Percentiles rank a stretch among this genome's conserved stretches.
Evolutionary conservation across 2,888 invertebrate genomes (phyloP).

Genomic region (Byasa hedistus): DNA sequence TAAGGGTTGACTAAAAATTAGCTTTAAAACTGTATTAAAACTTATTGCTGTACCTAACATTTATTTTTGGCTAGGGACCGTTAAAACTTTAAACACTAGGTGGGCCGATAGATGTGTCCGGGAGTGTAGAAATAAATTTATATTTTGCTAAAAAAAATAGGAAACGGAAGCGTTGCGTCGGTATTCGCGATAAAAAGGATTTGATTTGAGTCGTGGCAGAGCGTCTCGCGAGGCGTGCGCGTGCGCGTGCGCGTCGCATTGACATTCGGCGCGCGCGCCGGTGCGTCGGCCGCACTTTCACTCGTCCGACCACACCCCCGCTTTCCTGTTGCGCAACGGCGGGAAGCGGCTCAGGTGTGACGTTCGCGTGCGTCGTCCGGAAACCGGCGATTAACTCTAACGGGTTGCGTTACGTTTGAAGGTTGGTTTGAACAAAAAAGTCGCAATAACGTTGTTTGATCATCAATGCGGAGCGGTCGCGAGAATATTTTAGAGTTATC

Average conservation of each 20-base stretch:
- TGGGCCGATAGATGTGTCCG: too few relatives aligned
- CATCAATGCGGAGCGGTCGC: too few relatives aligned
- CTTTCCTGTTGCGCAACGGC: constrained; percentile 45
- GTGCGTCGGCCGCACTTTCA: constrained; percentile 47
- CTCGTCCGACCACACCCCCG: constrained; percentile 39
- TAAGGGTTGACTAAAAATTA: too few relatives aligned
- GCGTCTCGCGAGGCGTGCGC: constrained; percentile 2
- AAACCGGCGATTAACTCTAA: constrained; percentile 14
- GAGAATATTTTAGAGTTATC: too few relatives aligned
- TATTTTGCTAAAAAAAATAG: neutral
- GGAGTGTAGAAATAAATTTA: too few relatives aligned
- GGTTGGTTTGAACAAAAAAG: neutral
- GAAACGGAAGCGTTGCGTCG: neutral
- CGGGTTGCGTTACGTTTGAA: constrained; percentile 9
- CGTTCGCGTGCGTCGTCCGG: constrained; percentile 13
- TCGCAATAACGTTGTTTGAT: too few relatives aligned
- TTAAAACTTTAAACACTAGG: too few relatives aligned
- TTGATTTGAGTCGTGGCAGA: neutral
- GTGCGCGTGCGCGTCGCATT: constrained; percentile 38
- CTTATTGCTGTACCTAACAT: too few relatives aligned
- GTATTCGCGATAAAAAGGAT: constrained; percentile 8
- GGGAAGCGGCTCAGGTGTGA: constrained; percentile 35
- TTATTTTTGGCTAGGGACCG: too few relatives aligned
- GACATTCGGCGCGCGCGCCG: constrained; percentile 41
- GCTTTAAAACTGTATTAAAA: too few relatives aligned